Conservation (phyloP, 2,888 invertebrate species). For the Calephelis perditalis region DNA sequence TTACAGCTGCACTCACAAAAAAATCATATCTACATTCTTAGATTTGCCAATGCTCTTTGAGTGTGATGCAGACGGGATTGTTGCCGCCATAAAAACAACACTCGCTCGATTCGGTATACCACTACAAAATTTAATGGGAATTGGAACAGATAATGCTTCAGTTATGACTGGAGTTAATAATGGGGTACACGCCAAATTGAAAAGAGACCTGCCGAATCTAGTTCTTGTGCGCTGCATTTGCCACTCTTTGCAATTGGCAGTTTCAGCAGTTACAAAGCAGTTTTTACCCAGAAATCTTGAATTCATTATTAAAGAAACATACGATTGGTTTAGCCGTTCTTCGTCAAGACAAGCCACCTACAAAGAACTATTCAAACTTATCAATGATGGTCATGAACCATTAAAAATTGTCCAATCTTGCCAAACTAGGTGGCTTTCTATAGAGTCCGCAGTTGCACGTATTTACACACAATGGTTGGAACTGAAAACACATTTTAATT, state of each 20-base stretch:
- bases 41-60: too few relatives aligned
- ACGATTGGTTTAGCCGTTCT: neutral
- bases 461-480: neutral
- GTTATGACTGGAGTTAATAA: too few relatives aligned
- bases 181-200: too few relatives aligned
- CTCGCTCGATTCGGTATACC: neutral
- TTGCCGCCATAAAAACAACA: neutral
- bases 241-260: neutral
- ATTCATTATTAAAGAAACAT: too few relatives aligned
- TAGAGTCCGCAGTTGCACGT: neutral
- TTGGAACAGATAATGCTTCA: too few relatives aligned
- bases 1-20: too few relatives aligned
- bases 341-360: neutral
- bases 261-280: too few relatives aligned
- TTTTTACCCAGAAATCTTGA: too few relatives aligned
- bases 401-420: neutral
- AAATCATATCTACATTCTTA: too few relatives aligned
- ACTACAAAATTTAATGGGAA: too few relatives aligned
- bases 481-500: slow-evolving; percentile 6
- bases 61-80: neutral
- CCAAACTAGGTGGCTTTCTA: slow-evolving; percentile 2
- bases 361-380: neutral
- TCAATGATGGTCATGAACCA: too few relatives aligned
- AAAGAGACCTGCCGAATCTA: neutral
- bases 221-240: neutral